Conservation (phyloP, 2,113 vertebrate genomes). For the Heterochromis multidens region DNA sequence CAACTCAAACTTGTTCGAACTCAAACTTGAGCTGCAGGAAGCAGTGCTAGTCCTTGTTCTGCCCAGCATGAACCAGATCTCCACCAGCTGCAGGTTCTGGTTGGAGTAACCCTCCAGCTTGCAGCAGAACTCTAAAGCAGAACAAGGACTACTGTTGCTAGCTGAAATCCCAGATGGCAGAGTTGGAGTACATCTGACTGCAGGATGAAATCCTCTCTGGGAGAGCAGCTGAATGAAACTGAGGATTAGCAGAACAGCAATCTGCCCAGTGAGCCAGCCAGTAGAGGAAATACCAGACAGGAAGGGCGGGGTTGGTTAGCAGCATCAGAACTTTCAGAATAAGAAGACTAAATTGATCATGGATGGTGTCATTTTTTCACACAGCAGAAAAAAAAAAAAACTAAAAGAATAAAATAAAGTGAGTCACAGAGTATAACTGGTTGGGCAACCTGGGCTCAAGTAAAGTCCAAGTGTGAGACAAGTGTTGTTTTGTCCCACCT, state of each 20-base stretch:
- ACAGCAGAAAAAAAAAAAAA: not conserved
- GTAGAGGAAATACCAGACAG: not conserved
- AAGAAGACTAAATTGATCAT: not conserved
- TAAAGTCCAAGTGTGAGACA: not conserved
- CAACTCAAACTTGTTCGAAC: too few relatives aligned
- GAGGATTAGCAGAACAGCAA: not conserved
- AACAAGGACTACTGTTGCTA: not conserved
- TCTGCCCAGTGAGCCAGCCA: not conserved
- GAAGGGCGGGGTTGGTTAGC: not conserved
- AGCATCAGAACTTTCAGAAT: not conserved
- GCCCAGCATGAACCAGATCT: not conserved
- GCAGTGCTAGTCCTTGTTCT: not conserved
- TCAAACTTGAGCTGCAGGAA: not conserved
- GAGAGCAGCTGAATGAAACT: not conserved
- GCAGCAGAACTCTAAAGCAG: not conserved
- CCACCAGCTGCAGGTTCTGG: not conserved
- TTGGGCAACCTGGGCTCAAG: not conserved
- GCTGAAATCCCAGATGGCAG: not conserved
- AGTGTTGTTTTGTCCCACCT: not conserved
- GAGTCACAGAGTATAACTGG: not conserved
- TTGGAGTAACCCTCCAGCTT: not conserved
- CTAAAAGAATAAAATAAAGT: not conserved
- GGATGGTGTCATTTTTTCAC: not conserved
- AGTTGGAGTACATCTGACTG: not conserved
- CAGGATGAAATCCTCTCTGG: not conserved